Base-by-base conservation (phyloP, 2,888 invertebrate genomes). In the Latrodectus elegans region DNA sequence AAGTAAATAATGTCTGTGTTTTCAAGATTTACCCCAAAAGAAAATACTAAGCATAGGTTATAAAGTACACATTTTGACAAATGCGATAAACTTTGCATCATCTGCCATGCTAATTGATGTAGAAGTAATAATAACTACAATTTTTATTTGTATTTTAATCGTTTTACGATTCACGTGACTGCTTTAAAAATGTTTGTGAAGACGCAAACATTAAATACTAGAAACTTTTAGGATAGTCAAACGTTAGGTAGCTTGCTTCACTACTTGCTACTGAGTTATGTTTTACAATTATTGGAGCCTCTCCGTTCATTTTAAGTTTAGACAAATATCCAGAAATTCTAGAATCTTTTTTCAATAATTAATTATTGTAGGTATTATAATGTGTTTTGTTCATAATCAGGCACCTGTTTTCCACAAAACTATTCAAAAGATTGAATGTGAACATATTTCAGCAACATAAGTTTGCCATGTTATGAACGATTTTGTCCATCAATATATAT, bases 401-500 rank as follows among this genome's bases (percentile, higher is more conserved):
- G 17, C 4, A 51, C 74, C 10, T 64, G 9, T 75, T 82, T 75
- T 75, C 52, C 75, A 75, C 68, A 68, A 82, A 68, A 53, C 22
- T 4, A 72, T 82, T 72, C 53, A 75, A 75, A 67, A 82, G 53
- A 38, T 6, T 38, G 3, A 38, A 38, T 38, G 4, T 6, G 3
- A 38, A 38, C 38, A 38, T 70, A 75, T 65, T 82, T 70, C 70
- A 55, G 12, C 55, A 15, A 38, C 70, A 75, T 38, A 82, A 82
- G n/a, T 83, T 53, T 22, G 73, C 53, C 52, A 76, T 75, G 64
- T 83, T 83, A 70, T 83, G 55, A 83, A 71, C 53, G 53, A 76
- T 76, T 73, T 83, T 70, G 8, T 76, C 17, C 49, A 71, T 38
- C 17, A 83, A 76, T 76, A 76, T 83, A 76, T 76, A 76, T 83